Evolutionary conservation across 2,888 invertebrate species (phyloP).

Genomic region (Parelbella ahira): DNA sequence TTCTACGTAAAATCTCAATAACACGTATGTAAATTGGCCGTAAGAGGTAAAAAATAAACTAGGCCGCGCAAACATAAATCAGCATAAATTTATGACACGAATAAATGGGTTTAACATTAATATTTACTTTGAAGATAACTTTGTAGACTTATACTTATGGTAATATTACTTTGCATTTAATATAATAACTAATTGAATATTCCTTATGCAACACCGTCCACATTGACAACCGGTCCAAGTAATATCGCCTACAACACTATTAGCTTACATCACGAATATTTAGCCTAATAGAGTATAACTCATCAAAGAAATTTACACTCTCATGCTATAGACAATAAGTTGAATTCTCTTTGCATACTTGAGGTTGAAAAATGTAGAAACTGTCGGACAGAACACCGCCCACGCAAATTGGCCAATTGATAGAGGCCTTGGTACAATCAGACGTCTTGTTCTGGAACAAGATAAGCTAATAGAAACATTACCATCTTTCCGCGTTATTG

Average conservation of each 20-base stretch:
- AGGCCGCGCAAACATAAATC: too few species aligned
- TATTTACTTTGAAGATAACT: too few species aligned
- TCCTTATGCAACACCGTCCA: too few species aligned
- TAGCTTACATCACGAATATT: conserved; percentile 14
- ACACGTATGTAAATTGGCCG: too few species aligned
- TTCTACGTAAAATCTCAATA: too few species aligned
- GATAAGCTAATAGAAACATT: conserved; percentile 14
- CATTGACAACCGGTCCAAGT: conserved; percentile 9
- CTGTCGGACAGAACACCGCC: conserved; percentile 2
- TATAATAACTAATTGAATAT: too few species aligned
- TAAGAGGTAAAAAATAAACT: too few species aligned
- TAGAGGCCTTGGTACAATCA: conserved; percentile 18
- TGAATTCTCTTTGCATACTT: conserved; percentile 1
- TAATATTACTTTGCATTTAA: too few species aligned
- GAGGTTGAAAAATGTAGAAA: conserved; percentile 3
- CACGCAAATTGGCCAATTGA: conserved; percentile 19
- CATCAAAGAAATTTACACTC: not conserved
- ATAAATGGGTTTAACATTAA: too few species aligned
- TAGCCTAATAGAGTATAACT: not conserved
- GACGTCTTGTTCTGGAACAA: conserved; percentile 11
- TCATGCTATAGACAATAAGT: not conserved
- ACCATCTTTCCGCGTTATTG: too few species aligned
- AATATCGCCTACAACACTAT: conserved; percentile 7
- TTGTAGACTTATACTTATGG: too few species aligned
- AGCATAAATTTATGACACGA: too few species aligned